Evolutionary conservation across 2,888 invertebrate species (phyloP).

Genomic region (Tetragonula carbonaria): DNA sequence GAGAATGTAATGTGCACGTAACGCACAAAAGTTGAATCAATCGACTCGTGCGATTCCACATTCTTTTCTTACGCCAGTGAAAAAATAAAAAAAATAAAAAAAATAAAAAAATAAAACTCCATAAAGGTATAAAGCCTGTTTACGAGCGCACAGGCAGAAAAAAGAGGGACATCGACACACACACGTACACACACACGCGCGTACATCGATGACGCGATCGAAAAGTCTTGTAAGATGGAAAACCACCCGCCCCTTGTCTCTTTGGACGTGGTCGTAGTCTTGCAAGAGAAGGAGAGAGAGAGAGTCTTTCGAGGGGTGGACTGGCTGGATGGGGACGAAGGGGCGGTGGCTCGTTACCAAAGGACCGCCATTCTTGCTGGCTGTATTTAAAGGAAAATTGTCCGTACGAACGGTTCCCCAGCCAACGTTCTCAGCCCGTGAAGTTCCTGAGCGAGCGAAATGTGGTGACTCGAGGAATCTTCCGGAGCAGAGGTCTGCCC

Average conservation of each 20-base stretch:
- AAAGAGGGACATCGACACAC: background rate
- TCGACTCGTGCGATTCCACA: background rate
- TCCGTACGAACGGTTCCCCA: constrained; percentile 52
- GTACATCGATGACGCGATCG: constrained; percentile 36
- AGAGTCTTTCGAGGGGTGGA: constrained; percentile 54
- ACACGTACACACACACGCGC: background rate
- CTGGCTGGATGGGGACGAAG: constrained; percentile 10
- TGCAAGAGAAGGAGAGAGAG: constrained; percentile 35
- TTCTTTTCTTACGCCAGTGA: background rate
- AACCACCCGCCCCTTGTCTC: constrained; percentile 59
- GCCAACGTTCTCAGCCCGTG: constrained; percentile 14
- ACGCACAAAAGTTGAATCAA: background rate
- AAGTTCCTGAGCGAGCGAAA: constrained; percentile 52
- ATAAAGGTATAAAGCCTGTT: background rate
- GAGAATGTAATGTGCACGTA: background rate
- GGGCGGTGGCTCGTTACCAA: constrained; percentile 63
- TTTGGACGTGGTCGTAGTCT: constrained; percentile 56
- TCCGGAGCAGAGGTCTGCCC: constrained; percentile 40
- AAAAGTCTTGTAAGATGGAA: constrained; percentile 60
- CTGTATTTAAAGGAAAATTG: constrained; percentile 71
- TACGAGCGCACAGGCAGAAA: background rate
- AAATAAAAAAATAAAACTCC: background rate
- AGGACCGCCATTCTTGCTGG: constrained; percentile 62
- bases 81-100: too few relatives aligned
- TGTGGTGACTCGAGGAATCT: constrained; percentile 60